Evolutionary conservation across 2,797 vertebrate genomes (phyloP), one percentile per base, ranked within the genome.

Genomic region (Oryzias sinensis): DNA sequence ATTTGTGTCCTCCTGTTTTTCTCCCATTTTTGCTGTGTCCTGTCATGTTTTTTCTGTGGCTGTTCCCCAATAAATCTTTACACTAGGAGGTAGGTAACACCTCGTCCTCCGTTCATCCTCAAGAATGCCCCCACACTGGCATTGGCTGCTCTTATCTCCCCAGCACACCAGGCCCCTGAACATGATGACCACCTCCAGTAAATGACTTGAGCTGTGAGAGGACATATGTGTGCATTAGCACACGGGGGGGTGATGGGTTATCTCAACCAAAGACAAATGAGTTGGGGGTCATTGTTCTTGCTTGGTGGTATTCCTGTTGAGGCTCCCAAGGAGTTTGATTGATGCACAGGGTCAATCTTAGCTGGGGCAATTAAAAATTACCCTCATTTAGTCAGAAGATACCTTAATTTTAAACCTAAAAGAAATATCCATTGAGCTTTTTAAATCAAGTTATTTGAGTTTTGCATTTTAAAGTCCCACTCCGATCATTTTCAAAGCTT

Each of bases 61-160:
- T 93, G 91, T 93, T 90, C 92, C 93, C 92, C 86, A 93, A 93
- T 93, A 92, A 74, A 62, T 74, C 90, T 90, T 92, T 94, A 87
- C 93, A 58, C 89, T 92, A 95, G 95, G 94, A 95, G 94, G 93
- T 94, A 94, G 81, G 93, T 95, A 94, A 91, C 87, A 71, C 86
- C 71, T 80, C 77, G 64, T 87, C 72, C 85, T 87, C 78, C 82
- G 4, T 82, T 84, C 81, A 50, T 70, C 44, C 8, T 57, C 65
- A 59, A 69, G 56, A 65, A 53, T 43, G 29, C 45, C 52, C 45
- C 69, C 62, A 43, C 20, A 15, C 56, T 52, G 74, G 64, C 71
- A 22, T 51, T 81, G 62, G 67, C 73, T 83, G 68, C 69, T 75
- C 64, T 79, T 53, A 43, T 56, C 66, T 59, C 56, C 46, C 49